Conservation (phyloP, 2,113 vertebrate genomes). For the Cepphus grylle region DNA sequence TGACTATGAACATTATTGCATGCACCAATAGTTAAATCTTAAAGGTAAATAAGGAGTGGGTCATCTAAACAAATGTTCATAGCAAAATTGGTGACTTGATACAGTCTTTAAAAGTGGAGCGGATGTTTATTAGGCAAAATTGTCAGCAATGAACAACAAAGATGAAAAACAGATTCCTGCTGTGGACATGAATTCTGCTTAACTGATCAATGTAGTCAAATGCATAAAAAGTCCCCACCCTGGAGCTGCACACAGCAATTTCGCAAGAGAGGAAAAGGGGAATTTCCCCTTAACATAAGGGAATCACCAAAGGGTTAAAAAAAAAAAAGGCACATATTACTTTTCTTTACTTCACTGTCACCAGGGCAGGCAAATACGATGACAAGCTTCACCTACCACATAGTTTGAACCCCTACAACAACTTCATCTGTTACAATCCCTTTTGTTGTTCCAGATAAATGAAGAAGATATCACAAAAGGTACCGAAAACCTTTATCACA, state of each 20-base stretch:
- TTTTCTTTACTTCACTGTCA: not conserved
- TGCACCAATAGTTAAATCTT: not conserved
- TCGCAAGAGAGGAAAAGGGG: not conserved
- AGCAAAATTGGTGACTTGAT: not conserved
- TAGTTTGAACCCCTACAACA: not conserved
- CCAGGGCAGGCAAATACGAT: not conserved
- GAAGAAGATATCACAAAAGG: not conserved
- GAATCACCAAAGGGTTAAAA: not conserved
- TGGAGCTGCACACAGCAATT: not conserved
- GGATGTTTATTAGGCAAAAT: not conserved
- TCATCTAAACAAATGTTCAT: not conserved
- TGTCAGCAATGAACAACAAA: not conserved
- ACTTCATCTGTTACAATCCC: not conserved
- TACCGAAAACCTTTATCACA: not conserved
- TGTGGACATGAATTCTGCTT: not conserved
- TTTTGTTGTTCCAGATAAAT: not conserved
- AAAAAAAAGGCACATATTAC: not conserved
- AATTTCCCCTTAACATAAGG: not conserved
- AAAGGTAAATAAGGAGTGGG: not conserved
- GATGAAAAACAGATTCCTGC: not conserved
- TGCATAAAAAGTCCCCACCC: not conserved
- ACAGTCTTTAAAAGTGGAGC: not conserved
- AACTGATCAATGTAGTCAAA: conserved; percentile 9
- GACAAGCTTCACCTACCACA: not conserved
- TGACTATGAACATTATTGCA: not conserved